phyloP scores from a whole-genome alignment of 2,888 invertebrate species.

The Pollenia amentaria region DNA sequence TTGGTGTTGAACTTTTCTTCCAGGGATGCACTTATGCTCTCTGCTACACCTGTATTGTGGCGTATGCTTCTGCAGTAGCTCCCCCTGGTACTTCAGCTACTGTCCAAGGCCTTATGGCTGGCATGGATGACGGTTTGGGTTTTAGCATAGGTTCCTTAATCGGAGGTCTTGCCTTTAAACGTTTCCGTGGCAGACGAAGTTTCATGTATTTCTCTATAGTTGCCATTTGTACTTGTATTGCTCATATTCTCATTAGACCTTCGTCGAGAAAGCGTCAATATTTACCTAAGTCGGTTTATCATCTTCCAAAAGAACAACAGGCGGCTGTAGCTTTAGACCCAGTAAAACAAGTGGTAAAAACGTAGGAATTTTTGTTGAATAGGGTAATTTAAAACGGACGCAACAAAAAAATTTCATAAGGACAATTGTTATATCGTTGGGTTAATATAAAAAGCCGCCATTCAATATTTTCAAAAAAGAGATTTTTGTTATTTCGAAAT shows the following conservation, averaged over 20 bases:
- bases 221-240: constrained; percentile 82
- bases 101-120: constrained; percentile 93
- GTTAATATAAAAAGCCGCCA: no score
- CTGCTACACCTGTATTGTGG: constrained; percentile 92
- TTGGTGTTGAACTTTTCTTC: constrained; percentile 91
- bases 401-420: neutral
- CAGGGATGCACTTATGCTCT: constrained; percentile 95
- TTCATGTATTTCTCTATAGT: constrained; percentile 85
- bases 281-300: constrained; percentile 80
- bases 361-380: constrained; percentile 1
- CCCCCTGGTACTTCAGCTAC: constrained; percentile 92
- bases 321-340: constrained; percentile 49
- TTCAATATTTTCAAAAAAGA: no score
- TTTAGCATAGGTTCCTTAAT: constrained; percentile 91
- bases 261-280: constrained; percentile 81
- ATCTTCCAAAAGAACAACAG: constrained; percentile 79
- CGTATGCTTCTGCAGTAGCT: constrained; percentile 88
- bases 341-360: constrained; percentile 14
- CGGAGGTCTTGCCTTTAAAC: constrained; percentile 89
- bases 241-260: constrained; percentile 83
- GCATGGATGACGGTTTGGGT: constrained; percentile 94
- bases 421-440: neutral
- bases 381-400: neutral
- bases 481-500: no score
- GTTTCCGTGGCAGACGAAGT: constrained; percentile 87